A percentile compares a stretch with the other conserved stretches of the same genome.
Evolutionary conservation across 2,888 invertebrate species (phyloP).

Genomic region (Steinernema hermaphroditum): DNA sequence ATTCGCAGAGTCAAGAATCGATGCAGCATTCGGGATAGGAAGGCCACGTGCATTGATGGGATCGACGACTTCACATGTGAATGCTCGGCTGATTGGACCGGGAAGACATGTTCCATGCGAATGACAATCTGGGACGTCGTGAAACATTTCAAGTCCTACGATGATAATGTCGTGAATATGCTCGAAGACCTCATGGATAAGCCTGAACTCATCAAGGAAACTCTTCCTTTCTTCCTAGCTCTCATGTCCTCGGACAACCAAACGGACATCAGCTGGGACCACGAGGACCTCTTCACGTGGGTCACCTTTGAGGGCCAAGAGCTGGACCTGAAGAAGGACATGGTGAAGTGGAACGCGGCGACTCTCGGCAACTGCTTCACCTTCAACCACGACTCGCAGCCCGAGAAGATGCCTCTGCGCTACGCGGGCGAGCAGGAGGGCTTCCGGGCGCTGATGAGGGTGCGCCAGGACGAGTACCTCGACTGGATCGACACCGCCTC

Average conservation of each 20-base stretch:
- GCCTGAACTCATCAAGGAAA: conserved; percentile 14
- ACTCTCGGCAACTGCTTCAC: conserved; percentile 48
- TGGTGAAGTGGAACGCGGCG: conserved; percentile 39
- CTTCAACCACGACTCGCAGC: conserved; percentile 40
- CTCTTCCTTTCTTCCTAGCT: conserved; percentile 29
- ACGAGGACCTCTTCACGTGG: conserved; percentile 42
- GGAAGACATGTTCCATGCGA: not conserved
- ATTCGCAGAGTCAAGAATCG: not conserved
- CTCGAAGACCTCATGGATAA: conserved; percentile 1
- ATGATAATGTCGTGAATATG: not conserved
- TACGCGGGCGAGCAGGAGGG: conserved; percentile 36
- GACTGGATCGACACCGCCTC: conserved; percentile 50
- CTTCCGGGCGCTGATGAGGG: conserved; percentile 42
- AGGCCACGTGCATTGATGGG: conserved; percentile 28
- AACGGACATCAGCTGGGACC: conserved; percentile 40
- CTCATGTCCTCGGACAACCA: conserved; percentile 33
- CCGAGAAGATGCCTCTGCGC: not conserved
- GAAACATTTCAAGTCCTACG: not conserved
- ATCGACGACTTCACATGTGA: conserved; percentile 39
- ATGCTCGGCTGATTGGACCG: conserved; percentile 45
- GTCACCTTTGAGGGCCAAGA: conserved; percentile 39
- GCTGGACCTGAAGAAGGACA: conserved; percentile 37
- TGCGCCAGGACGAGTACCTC: conserved; percentile 44
- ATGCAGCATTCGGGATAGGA: not conserved
- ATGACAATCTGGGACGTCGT: not conserved